Evolutionary conservation across 2,888 invertebrate species (phyloP), one percentile per base, ranked within the genome.

Genomic region (Andrena bicolor): DNA sequence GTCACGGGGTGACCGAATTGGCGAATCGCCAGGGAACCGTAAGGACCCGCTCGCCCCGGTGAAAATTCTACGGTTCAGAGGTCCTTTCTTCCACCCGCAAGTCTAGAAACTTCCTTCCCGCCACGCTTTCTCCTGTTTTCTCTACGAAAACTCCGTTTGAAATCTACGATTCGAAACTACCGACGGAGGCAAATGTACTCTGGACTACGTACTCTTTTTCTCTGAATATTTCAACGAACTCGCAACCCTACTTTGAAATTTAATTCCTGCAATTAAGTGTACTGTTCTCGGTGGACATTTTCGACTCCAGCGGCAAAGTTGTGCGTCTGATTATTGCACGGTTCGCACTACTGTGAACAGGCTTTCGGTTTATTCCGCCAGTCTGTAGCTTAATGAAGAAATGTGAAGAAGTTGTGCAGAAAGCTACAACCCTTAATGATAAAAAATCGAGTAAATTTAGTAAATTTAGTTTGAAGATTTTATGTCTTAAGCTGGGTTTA

Each of bases 1-100:
- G 23, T 30, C 51, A 64, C 65, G 61, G 71, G n/a, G 16, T 75
- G 72, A 85, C 75, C 87, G 83, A 87, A 75, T 87, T 85, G 87
- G 87, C 81, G 48, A 23, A 23, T n/a, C 35, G 73, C 84, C 85
- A 87, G 35, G 10, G 48, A 72, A 49, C 20, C 32, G 28, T 49
- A 56, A 63, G 41, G 53, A 41, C 53, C 41, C 51, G 68, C 68
- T 75, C 48, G 35, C 13, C 28, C 49, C 48, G 20, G 32, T 41
- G 76, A 49, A 70, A 81, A 71, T 70, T 64, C 76, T 65, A 49
- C 49, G 70, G 23, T 53, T 63, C 72, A 0, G 28, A 28, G 60
- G 69, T 80, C 81, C 60, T 79, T 80, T 73, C 60, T 41, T 68
- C 16, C 32, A 56, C 32, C 41, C 23, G 13, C 41, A 23, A 69